Base-by-base conservation (phyloP, 2,113 vertebrate genomes). In the Meleagris gallopavo region DNA sequence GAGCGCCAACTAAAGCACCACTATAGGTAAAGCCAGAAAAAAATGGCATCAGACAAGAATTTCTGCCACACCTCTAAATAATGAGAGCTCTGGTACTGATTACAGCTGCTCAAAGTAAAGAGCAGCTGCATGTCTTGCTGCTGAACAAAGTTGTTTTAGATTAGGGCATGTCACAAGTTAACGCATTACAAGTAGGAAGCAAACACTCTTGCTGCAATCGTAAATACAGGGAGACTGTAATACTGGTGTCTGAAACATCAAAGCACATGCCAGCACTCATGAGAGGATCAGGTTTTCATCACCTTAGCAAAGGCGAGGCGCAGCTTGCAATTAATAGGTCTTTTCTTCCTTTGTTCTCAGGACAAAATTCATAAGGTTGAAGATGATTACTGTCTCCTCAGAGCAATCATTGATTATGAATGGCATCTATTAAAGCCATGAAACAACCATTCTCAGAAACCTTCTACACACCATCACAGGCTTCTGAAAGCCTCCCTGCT, bases 331-430 rank as follows among this genome's bases (percentile, higher is more conserved):
- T 46, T 72, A 72, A 65, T 7, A 72, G 5, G 10, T 22, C n/a
- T 93, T 91, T 48, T 78, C 80, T 61, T 87, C 19, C 73, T 88
- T 74, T 66, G 32, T 66, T 50, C 52, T 90, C 57, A 36, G 13
- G 40, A 83, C 21, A 55, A 30, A 79, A 85, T 40, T 79, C 2
- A 0, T 25, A 65, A 88, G 11, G 21, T 0, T n/a, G 67, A 76
- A 82, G 22, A 41, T 1, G 27, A 13, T 20, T n/a, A 54, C 15
- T 30, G 9, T 60, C 40, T 48, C 55, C 45, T 66, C 55, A 82
- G 85, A 89, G 27, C 52, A 91, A 71, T 58, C 6, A 2, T 2
- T 32, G 3, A 82, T 57, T 3, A 20, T 6, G 5, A 69, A 50
- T 9, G 7, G 22, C 20, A 61, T 46, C 46, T 22, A 79, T 52